Evolutionary conservation across 2,113 vertebrate species (phyloP).

Genomic region (Scophthalmus maximus): DNA sequence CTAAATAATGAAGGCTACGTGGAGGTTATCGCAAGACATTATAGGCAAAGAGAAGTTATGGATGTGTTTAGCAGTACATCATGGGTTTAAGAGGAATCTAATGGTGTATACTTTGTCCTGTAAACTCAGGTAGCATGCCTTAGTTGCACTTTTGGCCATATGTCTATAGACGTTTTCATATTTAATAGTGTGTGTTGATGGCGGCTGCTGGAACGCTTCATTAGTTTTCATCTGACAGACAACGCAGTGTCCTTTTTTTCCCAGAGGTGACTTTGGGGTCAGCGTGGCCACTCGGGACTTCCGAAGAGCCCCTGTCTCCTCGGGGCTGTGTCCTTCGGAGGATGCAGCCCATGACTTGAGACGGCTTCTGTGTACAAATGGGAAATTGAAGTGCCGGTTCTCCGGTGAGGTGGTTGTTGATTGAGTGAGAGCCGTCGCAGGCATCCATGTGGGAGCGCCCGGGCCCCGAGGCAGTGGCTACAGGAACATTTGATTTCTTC

Average conservation of each 20-base stretch:
- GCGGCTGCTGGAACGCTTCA: constrained; percentile 13
- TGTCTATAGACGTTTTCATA: constrained; percentile 37
- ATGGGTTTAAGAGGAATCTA: not conserved
- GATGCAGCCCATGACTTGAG: not conserved
- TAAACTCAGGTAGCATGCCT: not conserved
- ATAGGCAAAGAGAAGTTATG: constrained; percentile 18
- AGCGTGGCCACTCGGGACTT: constrained; percentile 27
- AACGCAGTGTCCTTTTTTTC: constrained; percentile 10
- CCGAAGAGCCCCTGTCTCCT: not conserved
- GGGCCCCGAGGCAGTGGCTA: not conserved
- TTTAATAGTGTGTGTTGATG: constrained; percentile 38
- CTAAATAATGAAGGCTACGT: constrained; percentile 41
- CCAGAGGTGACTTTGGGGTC: not conserved
- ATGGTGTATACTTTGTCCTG: not conserved
- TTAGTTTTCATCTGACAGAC: constrained; percentile 35
- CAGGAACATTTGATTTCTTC: not conserved
- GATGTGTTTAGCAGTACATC: constrained; percentile 6
- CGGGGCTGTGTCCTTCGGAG: not conserved
- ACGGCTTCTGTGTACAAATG: not conserved
- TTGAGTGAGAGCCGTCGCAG: not conserved
- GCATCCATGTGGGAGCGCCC: not conserved
- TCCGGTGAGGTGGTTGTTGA: not conserved
- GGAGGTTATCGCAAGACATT: constrained; percentile 40
- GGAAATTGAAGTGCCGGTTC: not conserved
- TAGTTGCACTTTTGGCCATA: not conserved